A percentile compares a stretch with the other conserved stretches of the same genome.
Conservation (phyloP, 2,113 vertebrate genomes). For the Pelmatolapia mariae region DNA sequence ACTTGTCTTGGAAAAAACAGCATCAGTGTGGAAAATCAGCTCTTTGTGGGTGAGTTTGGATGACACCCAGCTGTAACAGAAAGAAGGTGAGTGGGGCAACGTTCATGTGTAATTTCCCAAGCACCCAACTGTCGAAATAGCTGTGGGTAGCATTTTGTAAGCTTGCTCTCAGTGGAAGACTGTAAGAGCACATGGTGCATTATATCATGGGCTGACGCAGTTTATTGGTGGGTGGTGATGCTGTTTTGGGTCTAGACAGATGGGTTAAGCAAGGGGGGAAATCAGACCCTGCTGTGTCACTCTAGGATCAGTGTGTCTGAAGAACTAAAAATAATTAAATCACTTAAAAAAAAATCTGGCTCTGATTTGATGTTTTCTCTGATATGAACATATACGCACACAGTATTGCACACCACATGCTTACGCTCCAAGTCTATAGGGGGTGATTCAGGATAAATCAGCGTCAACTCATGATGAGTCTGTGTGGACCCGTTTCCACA, state of each 20-base stretch:
- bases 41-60: neutral
- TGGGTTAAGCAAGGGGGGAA: neutral
- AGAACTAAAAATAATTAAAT: neutral
- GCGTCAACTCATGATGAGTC: neutral
- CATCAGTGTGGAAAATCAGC: neutral
- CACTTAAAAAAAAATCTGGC: neutral
- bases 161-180: neutral
- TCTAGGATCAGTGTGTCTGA: slow-evolving; percentile 9
- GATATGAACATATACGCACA: neutral
- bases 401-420: neutral
- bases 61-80: neutral
- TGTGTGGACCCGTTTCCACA: neutral
- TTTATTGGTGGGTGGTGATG: neutral
- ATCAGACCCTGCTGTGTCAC: slow-evolving; percentile 14
- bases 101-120: neutral
- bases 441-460: neutral
- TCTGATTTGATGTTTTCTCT: neutral
- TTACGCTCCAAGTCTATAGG: neutral
- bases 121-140: neutral
- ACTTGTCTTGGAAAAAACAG: neutral
- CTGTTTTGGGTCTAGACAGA: slow-evolving; percentile 6
- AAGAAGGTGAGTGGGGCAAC: neutral
- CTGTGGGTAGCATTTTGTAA: neutral
- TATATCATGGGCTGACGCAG: neutral
- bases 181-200: neutral